Base-by-base conservation (phyloP, 2,797 vertebrate species). In the Odontamblyopus lacepedii region DNA sequence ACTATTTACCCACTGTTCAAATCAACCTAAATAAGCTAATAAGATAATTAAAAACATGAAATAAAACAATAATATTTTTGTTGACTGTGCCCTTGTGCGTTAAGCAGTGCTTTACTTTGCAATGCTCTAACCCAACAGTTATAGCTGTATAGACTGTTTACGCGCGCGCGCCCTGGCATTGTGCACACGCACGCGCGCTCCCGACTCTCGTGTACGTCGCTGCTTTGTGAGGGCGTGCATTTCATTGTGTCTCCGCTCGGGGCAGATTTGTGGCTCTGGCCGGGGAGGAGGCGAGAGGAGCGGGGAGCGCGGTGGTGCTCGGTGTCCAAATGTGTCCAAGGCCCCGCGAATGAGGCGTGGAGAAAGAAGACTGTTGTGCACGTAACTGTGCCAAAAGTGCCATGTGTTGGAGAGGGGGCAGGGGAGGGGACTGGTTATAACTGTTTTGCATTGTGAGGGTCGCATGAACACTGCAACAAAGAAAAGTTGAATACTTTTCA, bases 231-330 rank as follows among this genome's bases (percentile, higher is more conserved):
- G 27, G 12, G 32, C 19, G 61, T 41, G 18, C 62, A 53, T 64
- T 70, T 53, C 61, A 60, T 60, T 70, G 72, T 61, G 77, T 78
- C 77, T 81, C 76, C 75, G 48, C 71, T 79, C 67, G 68, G 63
- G 76, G 75, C 70, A 83, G 84, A 87, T 82, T 90, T 87, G 88
- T 83, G 81, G 74, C 78, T 13, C n/a, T 56, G 55, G 41, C 41
- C 41, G 12, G 41, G 41, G 41, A 44, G n/a, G 55, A 56, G 55
- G 55, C 55, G n/a, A 56, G n/a, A 44, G 12, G 41, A 44, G 12
- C 7, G 5, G 19, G 50, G 19, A 53, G 53, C 53, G n/a, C 32
- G 32, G 32, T 6, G 30, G 30, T 56, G n/a, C 26, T 44, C 41
- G 41, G 19, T 56, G 55, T 56, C 55, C n/a, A 56, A 56, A 44